Conservation (phyloP, 1,140 invertebrate genomes). For the Lycorma delicatula region DNA sequence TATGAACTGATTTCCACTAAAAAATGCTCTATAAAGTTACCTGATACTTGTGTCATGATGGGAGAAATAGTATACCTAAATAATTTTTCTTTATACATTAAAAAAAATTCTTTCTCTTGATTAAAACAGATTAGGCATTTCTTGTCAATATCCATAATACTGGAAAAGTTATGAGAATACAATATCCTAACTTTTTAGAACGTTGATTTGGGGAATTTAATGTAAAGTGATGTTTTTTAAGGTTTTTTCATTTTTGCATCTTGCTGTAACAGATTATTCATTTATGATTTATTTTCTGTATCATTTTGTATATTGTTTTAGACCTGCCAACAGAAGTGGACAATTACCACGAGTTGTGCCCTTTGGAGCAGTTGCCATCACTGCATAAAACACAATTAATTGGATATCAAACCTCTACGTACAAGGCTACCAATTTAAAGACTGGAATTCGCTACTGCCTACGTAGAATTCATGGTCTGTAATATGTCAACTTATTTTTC, state of each 20-base stretch:
- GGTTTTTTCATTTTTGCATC: neutral
- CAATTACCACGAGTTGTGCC: constrained; percentile 80
- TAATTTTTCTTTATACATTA: too few species aligned
- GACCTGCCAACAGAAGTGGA: constrained; percentile 81
- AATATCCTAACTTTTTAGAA: neutral
- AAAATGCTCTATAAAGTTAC: too few species aligned
- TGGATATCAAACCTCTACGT: constrained; percentile 76
- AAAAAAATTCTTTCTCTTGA: too few species aligned
- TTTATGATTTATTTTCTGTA: neutral
- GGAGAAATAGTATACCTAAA: too few species aligned
- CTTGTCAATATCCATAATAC: too few species aligned
- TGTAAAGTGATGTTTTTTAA: neutral
- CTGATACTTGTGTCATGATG: too few species aligned
- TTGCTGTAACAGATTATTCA: neutral
- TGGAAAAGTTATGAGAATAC: too few species aligned
- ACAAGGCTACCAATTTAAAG: constrained; percentile 83
- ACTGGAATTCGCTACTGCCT: constrained; percentile 79
- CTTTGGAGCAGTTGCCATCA: constrained; percentile 58
- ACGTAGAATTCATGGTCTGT: constrained; percentile 73
- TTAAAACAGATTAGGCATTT: too few species aligned
- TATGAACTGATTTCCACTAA: too few species aligned
- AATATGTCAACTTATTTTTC: neutral
- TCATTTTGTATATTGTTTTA: constrained; percentile 36
- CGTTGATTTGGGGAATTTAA: neutral
- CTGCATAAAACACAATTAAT: constrained; percentile 49